Conservation (phyloP, 2,113 vertebrate species). For the Pristiophorus japonicus region DNA sequence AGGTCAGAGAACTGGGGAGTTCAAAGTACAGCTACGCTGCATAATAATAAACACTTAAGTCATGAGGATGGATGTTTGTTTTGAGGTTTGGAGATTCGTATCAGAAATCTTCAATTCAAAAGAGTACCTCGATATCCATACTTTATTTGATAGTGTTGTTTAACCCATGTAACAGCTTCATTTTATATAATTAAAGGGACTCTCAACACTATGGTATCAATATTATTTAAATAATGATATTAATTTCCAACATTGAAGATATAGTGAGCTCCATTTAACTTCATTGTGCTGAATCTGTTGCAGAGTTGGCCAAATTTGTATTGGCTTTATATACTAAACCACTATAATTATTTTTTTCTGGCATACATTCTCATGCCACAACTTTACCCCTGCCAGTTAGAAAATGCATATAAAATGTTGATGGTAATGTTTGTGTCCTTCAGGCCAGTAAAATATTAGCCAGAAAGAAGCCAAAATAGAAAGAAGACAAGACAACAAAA, state of each 20-base stretch:
- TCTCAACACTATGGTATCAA: neutral
- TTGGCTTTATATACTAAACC: neutral
- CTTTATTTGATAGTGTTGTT: neutral
- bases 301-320: too few relatives aligned
- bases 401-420: neutral
- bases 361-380: neutral
- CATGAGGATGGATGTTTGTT: neutral
- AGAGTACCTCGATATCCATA: neutral
- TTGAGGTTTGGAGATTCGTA: neutral
- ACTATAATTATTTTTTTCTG: neutral
- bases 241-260: neutral
- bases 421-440: neutral
- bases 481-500: neutral
- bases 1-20: slow-evolving; percentile 12
- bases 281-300: neutral
- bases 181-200: neutral
- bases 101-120: neutral
- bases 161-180: neutral
- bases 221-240: neutral
- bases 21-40: neutral
- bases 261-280: neutral
- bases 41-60: slow-evolving; percentile 22
- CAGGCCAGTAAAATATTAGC: neutral
- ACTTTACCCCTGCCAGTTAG: neutral
- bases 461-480: neutral